A percentile compares a stretch with the other conserved stretches of the same genome.
phyloP scores from a whole-genome alignment of 2,797 vertebrate genomes.

The Gymnodraco acuticeps region DNA sequence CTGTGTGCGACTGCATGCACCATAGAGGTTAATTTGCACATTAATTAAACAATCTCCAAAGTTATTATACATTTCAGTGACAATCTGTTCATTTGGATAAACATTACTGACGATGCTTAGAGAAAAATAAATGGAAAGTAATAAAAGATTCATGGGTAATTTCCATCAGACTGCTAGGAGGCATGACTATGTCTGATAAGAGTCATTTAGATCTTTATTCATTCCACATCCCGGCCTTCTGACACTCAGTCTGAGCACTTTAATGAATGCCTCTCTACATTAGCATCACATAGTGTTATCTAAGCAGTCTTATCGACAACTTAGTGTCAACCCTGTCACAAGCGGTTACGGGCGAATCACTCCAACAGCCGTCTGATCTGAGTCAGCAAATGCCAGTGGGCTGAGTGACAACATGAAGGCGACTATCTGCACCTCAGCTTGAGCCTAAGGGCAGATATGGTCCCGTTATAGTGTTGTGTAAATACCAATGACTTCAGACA shows the following conservation, averaged over 20 bases:
- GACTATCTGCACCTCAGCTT: slow-evolving; percentile 14
- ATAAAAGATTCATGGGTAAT: background rate
- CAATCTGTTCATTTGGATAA: background rate
- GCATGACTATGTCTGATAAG: background rate
- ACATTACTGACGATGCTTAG: background rate
- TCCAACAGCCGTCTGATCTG: slow-evolving; percentile 39
- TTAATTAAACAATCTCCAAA: background rate
- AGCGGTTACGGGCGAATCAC: slow-evolving; percentile 41
- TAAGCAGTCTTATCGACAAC: slow-evolving; percentile 55
- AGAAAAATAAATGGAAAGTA: background rate
- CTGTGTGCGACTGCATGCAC: background rate
- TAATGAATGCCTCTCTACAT: slow-evolving; percentile 59
- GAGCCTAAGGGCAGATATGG: slow-evolving; percentile 14
- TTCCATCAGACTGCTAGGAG: background rate
- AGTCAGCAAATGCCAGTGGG: slow-evolving; percentile 38
- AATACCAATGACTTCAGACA: slow-evolving; percentile 18
- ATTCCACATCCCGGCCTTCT: slow-evolving; percentile 17
- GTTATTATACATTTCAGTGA: slow-evolving; percentile 9
- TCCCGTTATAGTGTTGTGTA: slow-evolving; percentile 6
- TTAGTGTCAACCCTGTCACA: slow-evolving; percentile 57
- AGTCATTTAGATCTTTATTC: slow-evolving; percentile 36
- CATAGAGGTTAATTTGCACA: background rate
- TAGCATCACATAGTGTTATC: slow-evolving; percentile 61
- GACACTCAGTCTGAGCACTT: slow-evolving; percentile 34
- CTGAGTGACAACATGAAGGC: slow-evolving; percentile 36